These are phyloP conservation scores for Bettongia penicillata DNA, from an alignment of 2,113 vertebrate species.

Conservation along the genomic window DNA sequence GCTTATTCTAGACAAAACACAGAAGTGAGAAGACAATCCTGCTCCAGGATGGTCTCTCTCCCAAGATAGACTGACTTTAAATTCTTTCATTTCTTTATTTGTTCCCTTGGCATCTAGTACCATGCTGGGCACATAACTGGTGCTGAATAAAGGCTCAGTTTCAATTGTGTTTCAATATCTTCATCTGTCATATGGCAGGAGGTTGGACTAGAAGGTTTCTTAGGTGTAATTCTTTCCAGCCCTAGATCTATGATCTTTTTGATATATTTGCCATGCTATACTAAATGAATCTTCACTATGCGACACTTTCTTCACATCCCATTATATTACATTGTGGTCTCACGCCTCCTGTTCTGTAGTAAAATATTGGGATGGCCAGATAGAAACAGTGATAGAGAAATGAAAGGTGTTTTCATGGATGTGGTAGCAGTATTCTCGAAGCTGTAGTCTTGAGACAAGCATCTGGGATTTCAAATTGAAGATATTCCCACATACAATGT, in stretches of 20 bases:
- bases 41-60: background rate
- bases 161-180: background rate
- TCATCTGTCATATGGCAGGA: background rate
- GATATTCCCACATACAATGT: conserved; percentile 47
- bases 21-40: background rate
- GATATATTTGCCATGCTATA: background rate
- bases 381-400: background rate
- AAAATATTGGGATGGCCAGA: background rate
- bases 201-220: background rate
- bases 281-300: background rate
- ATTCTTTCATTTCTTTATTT: background rate
- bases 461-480: conserved; percentile 61
- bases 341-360: background rate
- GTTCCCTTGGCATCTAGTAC: background rate
- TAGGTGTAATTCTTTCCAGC: background rate
- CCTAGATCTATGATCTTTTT: background rate
- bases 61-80: too few species aligned
- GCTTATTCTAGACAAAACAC: background rate
- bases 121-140: background rate
- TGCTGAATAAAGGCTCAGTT: background rate
- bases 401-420: background rate
- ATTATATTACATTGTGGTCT: background rate
- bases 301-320: background rate
- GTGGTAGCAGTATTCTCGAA: background rate
- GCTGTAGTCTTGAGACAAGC: conserved; percentile 49